Evolutionary conservation across 2,888 invertebrate genomes (phyloP).

Genomic region (Digitonthophagus gazella): DNA sequence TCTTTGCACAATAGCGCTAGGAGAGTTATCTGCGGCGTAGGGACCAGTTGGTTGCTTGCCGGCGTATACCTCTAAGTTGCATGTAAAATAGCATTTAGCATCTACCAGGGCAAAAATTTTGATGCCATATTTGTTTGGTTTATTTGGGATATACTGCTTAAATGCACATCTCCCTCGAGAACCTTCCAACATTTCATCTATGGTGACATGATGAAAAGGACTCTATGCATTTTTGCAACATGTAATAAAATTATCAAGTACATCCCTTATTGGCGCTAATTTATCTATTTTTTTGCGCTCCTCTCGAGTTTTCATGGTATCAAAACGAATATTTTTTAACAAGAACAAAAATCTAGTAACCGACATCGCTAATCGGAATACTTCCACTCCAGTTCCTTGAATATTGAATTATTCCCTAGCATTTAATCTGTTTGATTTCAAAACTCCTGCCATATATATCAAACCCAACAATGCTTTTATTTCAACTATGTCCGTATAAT

Average conservation of each 20-base stretch:
- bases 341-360: slow-evolving; percentile 31
- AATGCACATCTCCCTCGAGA: slow-evolving; percentile 13
- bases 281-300: slow-evolving; percentile 27
- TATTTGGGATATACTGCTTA: slow-evolving; percentile 17
- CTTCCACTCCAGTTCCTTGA: slow-evolving; percentile 34
- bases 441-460: slow-evolving; percentile 35
- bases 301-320: slow-evolving; percentile 26
- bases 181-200: slow-evolving; percentile 14
- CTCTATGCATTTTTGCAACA: slow-evolving; percentile 9
- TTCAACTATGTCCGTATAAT: slow-evolving; percentile 31
- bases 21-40: slow-evolving; percentile 4
- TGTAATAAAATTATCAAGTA: slow-evolving; percentile 1
- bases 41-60: slow-evolving; percentile 19
- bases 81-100: slow-evolving; percentile 7
- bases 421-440: slow-evolving; percentile 21
- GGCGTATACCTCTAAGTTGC: slow-evolving; percentile 18
- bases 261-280: slow-evolving; percentile 16
- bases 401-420: slow-evolving; percentile 31
- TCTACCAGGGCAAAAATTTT: slow-evolving; percentile 19
- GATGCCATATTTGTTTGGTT: slow-evolving; percentile 18
- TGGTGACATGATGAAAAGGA: background rate
- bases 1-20: slow-evolving; percentile 17
- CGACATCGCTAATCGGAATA: slow-evolving; percentile 32
- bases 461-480: slow-evolving; percentile 35
- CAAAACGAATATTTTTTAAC: slow-evolving; percentile 31